Evolutionary conservation across 2,113 vertebrate genomes (phyloP).

Genomic region (Silurus glanis): DNA sequence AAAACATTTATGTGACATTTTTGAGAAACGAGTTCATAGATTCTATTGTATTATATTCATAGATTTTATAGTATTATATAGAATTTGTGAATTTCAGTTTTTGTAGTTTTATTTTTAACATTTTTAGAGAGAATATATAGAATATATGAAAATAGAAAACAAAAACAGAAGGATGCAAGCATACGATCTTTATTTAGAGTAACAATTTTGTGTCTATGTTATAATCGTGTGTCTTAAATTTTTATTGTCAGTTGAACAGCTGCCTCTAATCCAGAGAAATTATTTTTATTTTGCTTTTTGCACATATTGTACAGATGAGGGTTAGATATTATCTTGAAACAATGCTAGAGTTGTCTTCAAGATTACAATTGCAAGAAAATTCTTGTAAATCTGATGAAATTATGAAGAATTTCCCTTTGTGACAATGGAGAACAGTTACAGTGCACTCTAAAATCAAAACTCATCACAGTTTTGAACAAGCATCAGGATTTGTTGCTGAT

Average conservation of each 20-base stretch:
- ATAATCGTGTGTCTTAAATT: not conserved
- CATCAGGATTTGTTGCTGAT: not conserved
- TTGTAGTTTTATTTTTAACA: not conserved
- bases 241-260: not conserved
- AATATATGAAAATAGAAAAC: too few relatives aligned
- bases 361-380: not conserved
- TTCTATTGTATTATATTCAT: not conserved
- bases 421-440: not conserved
- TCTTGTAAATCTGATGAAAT: not conserved
- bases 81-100: not conserved
- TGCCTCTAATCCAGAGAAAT: not conserved
- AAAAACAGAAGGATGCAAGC: too few relatives aligned
- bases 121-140: not conserved
- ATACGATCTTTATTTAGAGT: not conserved
- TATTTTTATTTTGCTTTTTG: not conserved
- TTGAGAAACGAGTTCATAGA: not conserved
- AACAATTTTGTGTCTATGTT: not conserved
- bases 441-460: not conserved
- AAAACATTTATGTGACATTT: not conserved
- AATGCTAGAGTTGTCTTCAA: too few relatives aligned
- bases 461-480: not conserved
- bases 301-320: not conserved
- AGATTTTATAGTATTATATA: too few relatives aligned
- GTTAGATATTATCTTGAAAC: not conserved
- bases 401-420: not conserved